These are phyloP conservation scores for Lithophane socia DNA, from an alignment of 2,888 invertebrate genomes.

Conservation along the genomic window DNA sequence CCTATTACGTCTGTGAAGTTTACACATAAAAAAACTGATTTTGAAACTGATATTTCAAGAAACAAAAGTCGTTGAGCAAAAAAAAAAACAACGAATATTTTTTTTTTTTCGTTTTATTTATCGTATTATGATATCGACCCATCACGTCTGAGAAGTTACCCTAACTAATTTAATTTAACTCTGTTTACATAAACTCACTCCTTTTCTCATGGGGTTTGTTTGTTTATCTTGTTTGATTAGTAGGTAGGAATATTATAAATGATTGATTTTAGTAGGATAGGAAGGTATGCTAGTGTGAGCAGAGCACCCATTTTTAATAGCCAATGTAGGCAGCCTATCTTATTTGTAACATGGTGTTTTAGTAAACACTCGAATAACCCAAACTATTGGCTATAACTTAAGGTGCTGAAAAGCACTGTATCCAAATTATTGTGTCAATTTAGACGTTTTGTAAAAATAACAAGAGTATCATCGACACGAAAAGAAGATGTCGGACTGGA, in stretches of 20 bases:
- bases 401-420: not conserved
- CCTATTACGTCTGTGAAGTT: too few relatives aligned
- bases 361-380: not conserved
- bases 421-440: not conserved
- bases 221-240: conserved; percentile 7
- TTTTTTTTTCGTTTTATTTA: too few relatives aligned
- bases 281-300: not conserved
- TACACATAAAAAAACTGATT: too few relatives aligned
- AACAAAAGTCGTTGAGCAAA: too few relatives aligned
- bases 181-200: not conserved
- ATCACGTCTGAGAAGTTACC: too few relatives aligned
- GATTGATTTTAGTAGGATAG: conserved; percentile 2
- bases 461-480: too few relatives aligned
- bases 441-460: too few relatives aligned
- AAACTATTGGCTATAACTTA: not conserved
- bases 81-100: too few relatives aligned
- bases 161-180: too few relatives aligned
- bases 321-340: not conserved
- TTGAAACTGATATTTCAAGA: too few relatives aligned
- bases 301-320: not conserved
- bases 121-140: too few relatives aligned
- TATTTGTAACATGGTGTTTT: not conserved
- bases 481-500: not conserved
- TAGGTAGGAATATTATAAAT: conserved; percentile 5
- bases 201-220: not conserved